Conservation (phyloP, 2,797 vertebrate species). For the Potorous gilbertii region DNA sequence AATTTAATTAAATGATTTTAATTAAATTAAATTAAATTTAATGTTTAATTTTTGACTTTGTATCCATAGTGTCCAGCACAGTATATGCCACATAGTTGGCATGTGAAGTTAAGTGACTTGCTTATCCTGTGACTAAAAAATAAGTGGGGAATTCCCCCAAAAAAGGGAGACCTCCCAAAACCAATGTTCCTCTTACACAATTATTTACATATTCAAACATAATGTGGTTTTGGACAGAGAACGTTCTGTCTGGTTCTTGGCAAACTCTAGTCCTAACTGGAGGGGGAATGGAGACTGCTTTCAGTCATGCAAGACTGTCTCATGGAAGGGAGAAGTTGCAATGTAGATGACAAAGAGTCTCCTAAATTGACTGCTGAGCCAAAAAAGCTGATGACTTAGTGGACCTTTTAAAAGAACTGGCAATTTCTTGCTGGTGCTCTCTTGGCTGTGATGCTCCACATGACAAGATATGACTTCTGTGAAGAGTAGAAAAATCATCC, state of each 20-base stretch:
- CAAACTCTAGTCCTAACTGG: not conserved
- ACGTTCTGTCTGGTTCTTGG: not conserved
- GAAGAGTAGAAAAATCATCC: not conserved
- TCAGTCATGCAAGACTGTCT: not conserved
- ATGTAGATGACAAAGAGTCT: not conserved
- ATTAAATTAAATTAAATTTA: too few relatives aligned
- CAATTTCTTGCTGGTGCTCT: not conserved
- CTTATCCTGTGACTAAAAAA: not conserved
- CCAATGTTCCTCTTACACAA: not conserved
- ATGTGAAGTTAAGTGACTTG: not conserved
- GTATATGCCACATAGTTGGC: not conserved
- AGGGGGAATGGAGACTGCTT: not conserved
- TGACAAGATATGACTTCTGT: not conserved
- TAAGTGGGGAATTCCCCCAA: not conserved
- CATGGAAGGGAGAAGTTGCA: not conserved
- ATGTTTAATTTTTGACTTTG: not conserved
- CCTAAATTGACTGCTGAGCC: not conserved
- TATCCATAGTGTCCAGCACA: not conserved
- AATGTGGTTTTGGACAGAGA: not conserved
- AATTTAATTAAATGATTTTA: too few relatives aligned
- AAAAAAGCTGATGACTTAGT: not conserved
- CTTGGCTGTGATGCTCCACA: not conserved
- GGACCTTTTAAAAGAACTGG: not conserved
- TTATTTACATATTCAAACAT: not conserved
- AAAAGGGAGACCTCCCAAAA: not conserved